phyloP scores from a whole-genome alignment of 2,797 vertebrate genomes.

The Buceros bicornis region DNA sequence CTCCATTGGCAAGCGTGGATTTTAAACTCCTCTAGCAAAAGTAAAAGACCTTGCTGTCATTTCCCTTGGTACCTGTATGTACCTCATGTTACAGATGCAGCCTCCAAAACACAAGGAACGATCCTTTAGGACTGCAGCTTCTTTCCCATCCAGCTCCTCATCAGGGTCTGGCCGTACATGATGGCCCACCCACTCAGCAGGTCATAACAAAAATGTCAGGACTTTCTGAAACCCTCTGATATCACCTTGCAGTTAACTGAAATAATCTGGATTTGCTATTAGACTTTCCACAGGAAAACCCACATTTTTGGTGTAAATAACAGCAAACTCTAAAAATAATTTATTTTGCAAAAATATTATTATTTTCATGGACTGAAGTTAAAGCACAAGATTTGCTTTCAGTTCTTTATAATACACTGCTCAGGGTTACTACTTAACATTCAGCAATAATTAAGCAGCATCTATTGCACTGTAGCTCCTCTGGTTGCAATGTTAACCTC shows the following conservation, averaged over 20 bases:
- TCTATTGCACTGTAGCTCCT: neutral
- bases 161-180: rapidly evolving
- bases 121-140: rapidly evolving
- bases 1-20: rapidly evolving
- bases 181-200: neutral
- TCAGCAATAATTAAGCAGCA: constrained; percentile 14
- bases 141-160: neutral
- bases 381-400: neutral
- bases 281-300: neutral
- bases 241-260: neutral
- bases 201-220: neutral
- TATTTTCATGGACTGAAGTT: neutral
- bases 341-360: neutral
- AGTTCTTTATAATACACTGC: neutral
- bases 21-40: neutral
- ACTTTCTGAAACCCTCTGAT: neutral
- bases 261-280: neutral
- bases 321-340: neutral
- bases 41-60: neutral
- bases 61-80: neutral
- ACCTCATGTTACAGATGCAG: neutral
- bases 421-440: neutral
- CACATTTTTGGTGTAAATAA: neutral
- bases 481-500: constrained; percentile 5
- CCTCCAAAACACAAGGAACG: neutral